Evolutionary conservation across 2,888 invertebrate species (phyloP).

Genomic region (Chrysolina oricalcia): DNA sequence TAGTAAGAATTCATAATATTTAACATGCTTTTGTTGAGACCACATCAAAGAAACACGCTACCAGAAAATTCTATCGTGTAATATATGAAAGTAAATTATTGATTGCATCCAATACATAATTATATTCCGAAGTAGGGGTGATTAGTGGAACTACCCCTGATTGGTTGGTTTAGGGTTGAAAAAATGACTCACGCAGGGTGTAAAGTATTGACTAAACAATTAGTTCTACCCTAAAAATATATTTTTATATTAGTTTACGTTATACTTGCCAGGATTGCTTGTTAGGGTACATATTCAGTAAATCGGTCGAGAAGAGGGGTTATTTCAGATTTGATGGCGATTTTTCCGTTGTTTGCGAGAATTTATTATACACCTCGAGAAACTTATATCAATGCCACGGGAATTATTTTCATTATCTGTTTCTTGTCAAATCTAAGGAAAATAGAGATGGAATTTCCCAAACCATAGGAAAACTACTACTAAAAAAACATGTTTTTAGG

Average conservation of each 20-base stretch:
- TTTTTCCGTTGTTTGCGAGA: neutral
- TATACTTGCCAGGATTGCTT: slow-evolving; percentile 55
- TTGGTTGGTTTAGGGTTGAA: slow-evolving; percentile 72
- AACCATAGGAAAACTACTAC: no score
- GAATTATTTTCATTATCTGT: no score
- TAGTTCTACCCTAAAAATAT: slow-evolving; percentile 72
- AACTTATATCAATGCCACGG: no score
- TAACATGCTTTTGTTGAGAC: slow-evolving; percentile 48
- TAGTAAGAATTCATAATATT: slow-evolving; percentile 48
- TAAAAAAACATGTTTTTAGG: no score
- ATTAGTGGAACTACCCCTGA: slow-evolving; percentile 71
- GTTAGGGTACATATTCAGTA: slow-evolving; percentile 47
- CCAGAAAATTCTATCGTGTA: slow-evolving; percentile 60
- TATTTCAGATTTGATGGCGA: neutral
- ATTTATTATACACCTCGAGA: no score
- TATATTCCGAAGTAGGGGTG: slow-evolving; percentile 71
- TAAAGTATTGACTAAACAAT: slow-evolving; percentile 74
- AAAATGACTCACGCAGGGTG: slow-evolving; percentile 74
- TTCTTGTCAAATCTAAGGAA: no score
- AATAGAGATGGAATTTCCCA: no score
- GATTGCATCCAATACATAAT: slow-evolving; percentile 73
- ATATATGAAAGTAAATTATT: slow-evolving; percentile 70
- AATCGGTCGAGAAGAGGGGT: slow-evolving; percentile 36
- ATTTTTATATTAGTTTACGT: slow-evolving; percentile 67
- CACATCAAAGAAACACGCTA: slow-evolving; percentile 52